phyloP scores from a whole-genome alignment of 2,797 vertebrate species.

The Megaceryle alcyon region DNA sequence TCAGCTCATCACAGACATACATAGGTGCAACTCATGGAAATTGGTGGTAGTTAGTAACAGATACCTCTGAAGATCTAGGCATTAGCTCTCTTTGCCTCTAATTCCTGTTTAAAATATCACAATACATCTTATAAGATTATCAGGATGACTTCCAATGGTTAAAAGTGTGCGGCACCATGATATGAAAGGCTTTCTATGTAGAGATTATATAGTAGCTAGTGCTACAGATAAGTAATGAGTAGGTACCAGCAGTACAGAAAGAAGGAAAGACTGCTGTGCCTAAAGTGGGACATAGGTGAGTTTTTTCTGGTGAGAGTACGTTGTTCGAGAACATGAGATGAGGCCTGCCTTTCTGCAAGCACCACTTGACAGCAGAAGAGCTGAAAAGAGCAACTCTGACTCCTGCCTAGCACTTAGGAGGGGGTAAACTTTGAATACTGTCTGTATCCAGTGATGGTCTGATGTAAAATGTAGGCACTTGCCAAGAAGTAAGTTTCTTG shows the following conservation, averaged over 20 bases:
- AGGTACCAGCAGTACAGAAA: neutral
- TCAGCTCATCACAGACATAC: neutral
- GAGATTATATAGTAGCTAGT: neutral
- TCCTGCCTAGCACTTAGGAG: neutral
- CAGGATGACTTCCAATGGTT: neutral
- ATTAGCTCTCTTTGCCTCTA: neutral
- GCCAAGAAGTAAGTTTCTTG: neutral
- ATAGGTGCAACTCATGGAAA: neutral
- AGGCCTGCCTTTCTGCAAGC: neutral
- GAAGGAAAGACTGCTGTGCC: neutral
- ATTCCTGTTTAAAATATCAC: neutral
- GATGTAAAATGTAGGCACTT: neutral
- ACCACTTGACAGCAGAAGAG: neutral
- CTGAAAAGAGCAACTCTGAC: neutral
- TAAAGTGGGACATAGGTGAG: neutral
- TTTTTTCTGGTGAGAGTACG: neutral
- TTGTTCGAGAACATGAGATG: neutral
- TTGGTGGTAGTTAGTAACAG: neutral
- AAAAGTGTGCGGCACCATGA: neutral
- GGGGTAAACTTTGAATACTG: neutral
- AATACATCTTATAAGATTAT: neutral
- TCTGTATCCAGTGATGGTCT: neutral
- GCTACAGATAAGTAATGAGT: neutral
- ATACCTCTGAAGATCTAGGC: neutral
- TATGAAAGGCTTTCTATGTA: neutral